These are phyloP conservation scores for Leptinotarsa undecemlineata DNA, from an alignment of 1,140 invertebrate species.

Conservation along the genomic window DNA sequence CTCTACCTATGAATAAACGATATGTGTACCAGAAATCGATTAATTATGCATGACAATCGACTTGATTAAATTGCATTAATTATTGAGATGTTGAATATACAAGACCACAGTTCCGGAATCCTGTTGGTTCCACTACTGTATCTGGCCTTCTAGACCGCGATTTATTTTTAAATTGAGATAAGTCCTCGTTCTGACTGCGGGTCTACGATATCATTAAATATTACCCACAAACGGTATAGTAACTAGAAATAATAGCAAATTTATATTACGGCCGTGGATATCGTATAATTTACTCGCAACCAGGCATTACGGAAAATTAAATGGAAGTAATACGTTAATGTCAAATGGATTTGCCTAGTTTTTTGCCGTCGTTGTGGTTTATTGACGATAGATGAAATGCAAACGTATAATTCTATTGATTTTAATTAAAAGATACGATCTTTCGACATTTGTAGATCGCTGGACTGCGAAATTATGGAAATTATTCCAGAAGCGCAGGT, in stretches of 20 bases:
- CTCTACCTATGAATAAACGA: not conserved
- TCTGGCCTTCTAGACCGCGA: not conserved
- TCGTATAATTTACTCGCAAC: conserved; percentile 18
- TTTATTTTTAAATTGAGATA: conserved; percentile 4
- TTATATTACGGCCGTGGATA: not conserved
- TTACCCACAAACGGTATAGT: conserved; percentile 7
- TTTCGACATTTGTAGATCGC: not conserved
- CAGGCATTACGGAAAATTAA: conserved; percentile 13
- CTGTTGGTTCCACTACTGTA: conserved; percentile 15
- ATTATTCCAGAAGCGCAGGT: too few relatives aligned
- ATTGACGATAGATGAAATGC: conserved; percentile 2
- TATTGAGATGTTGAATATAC: conserved; percentile 13
- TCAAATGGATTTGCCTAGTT: not conserved
- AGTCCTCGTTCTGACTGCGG: conserved; percentile 4
- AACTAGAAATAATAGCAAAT: conserved; percentile 12
- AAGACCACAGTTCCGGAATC: conserved; percentile 12
- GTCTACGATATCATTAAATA: conserved; percentile 5
- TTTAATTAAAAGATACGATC: conserved; percentile 16
- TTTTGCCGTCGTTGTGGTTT: not conserved
- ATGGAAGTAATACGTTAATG: conserved; percentile 13
- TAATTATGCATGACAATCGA: conserved; percentile 12
- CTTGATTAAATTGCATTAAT: conserved; percentile 15
- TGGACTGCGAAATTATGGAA: not conserved
- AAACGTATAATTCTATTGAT: conserved; percentile 13
- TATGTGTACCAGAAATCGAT: not conserved